A percentile compares a stretch with the other conserved stretches of the same genome.
Evolutionary conservation across 1,140 invertebrate species (phyloP).

Genomic region (Drosophila rufa): DNA sequence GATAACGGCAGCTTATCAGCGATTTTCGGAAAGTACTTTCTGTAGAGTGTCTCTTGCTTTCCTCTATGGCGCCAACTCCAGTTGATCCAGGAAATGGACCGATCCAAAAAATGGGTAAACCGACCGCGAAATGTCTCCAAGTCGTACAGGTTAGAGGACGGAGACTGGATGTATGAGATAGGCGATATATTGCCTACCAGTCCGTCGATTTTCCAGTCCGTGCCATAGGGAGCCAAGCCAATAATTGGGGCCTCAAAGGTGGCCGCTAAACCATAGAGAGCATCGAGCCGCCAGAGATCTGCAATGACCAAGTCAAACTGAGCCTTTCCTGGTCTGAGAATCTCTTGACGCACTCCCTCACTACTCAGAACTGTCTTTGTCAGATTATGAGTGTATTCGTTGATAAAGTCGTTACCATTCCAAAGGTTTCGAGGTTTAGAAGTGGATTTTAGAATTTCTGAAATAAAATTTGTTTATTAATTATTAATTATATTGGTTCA

Average conservation of each 20-base stretch:
- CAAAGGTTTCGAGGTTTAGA: not conserved
- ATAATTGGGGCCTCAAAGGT: constrained; percentile 26
- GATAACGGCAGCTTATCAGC: constrained; percentile 33
- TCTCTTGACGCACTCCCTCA: constrained; percentile 15
- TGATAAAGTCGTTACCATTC: constrained; percentile 1
- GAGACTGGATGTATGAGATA: constrained; percentile 23
- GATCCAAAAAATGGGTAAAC: constrained; percentile 5
- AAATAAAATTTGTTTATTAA: not conserved
- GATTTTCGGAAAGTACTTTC: constrained; percentile 61
- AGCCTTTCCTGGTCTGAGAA: constrained; percentile 6
- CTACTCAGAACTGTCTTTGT: constrained; percentile 18
- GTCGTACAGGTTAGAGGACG: constrained; percentile 4
- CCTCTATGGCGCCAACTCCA: constrained; percentile 55
- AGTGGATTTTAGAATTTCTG: constrained; percentile 1
- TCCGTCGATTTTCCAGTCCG: constrained; percentile 40
- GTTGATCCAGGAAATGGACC: constrained; percentile 62
- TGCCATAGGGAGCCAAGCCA: constrained; percentile 31
- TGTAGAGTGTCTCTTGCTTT: constrained; percentile 66
- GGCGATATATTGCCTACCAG: constrained; percentile 32
- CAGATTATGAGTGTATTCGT: constrained; percentile 18
- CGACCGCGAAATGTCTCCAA: constrained; percentile 6
- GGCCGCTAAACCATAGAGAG: constrained; percentile 15
- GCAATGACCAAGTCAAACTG: constrained; percentile 25
- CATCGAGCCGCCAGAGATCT: constrained; percentile 25
- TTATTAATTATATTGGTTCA: no score